These are phyloP conservation scores for Hyla sarda DNA, from an alignment of 2,113 vertebrate genomes.

Conservation along the genomic window DNA sequence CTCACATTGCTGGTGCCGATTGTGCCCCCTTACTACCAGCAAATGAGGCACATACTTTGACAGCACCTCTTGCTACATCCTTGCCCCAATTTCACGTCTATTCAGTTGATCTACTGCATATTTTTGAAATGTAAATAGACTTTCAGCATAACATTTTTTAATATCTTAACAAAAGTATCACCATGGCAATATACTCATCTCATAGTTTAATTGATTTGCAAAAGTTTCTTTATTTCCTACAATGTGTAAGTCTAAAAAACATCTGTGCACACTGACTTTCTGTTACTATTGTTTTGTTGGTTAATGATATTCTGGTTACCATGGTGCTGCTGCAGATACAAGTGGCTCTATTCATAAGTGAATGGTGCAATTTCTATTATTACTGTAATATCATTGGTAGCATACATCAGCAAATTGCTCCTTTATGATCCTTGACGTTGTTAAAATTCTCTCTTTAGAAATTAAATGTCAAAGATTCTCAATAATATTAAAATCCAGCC, in stretches of 20 bases:
- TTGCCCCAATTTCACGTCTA: not conserved
- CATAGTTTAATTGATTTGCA: constrained; percentile 38
- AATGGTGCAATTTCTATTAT: constrained; percentile 65
- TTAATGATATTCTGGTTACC: constrained; percentile 67
- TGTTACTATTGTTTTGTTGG: constrained; percentile 54
- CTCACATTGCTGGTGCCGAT: not conserved
- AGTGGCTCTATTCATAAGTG: constrained; percentile 62
- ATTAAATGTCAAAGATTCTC: constrained; percentile 66
- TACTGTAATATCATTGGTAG: constrained; percentile 65
- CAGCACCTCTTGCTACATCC: not conserved
- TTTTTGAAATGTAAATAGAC: not conserved
- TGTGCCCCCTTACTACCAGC: not conserved
- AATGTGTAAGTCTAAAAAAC: constrained; percentile 43
- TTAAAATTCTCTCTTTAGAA: constrained; percentile 61
- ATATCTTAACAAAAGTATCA: not conserved
- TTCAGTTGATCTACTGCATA: not conserved
- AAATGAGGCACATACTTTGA: not conserved
- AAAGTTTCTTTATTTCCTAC: constrained; percentile 32
- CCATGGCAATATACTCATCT: constrained; percentile 15
- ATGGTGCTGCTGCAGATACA: constrained; percentile 63
- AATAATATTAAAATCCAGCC: constrained; percentile 58
- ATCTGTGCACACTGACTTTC: constrained; percentile 43
- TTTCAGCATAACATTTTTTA: not conserved
- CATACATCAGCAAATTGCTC: constrained; percentile 65
- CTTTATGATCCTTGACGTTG: constrained; percentile 66